Evolutionary conservation across 1,140 invertebrate species (phyloP).

Genomic region (Cydia splendana): DNA sequence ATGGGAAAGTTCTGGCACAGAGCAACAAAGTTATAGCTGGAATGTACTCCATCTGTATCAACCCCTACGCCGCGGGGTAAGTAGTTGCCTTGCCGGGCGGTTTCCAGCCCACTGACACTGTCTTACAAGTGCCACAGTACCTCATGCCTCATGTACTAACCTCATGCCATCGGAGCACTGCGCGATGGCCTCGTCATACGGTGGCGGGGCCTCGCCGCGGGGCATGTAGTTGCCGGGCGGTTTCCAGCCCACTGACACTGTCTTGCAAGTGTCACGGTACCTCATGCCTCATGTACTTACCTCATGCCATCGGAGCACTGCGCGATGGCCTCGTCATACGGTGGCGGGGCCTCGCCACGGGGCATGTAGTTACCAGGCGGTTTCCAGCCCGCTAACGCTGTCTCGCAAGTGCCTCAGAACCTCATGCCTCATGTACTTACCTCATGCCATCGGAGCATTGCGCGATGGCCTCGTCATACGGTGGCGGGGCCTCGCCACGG

Average conservation of each 20-base stretch:
- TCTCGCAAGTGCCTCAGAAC: slow-evolving; percentile 77
- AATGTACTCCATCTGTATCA: too few relatives aligned
- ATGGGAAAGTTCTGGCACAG: too few relatives aligned
- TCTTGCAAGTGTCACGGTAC: slow-evolving; percentile 77
- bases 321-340: slow-evolving; percentile 91
- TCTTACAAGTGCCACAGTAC: slow-evolving; percentile 77
- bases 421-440: slow-evolving; percentile 40
- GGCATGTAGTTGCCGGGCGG: slow-evolving; percentile 88
- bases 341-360: slow-evolving; percentile 89
- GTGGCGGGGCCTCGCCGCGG: slow-evolving; percentile 89
- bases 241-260: slow-evolving; percentile 86
- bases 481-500: slow-evolving; percentile 89
- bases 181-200: slow-evolving; percentile 91
- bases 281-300: slow-evolving; percentile 39
- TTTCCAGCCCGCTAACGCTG: slow-evolving; percentile 86
- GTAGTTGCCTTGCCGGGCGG: slow-evolving; percentile 85
- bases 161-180: slow-evolving; percentile 83
- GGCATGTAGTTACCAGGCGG: slow-evolving; percentile 88
- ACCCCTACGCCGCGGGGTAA: slow-evolving; percentile 88
- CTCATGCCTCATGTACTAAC: slow-evolving; percentile 39
- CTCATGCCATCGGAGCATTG: slow-evolving; percentile 83
- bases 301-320: slow-evolving; percentile 83
- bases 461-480: slow-evolving; percentile 91
- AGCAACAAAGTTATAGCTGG: too few relatives aligned
- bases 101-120: slow-evolving; percentile 86